Percentiles rank a stretch among this genome's conserved stretches.
phyloP scores from a whole-genome alignment of 2,113 vertebrate species.

The Nothoprocta pentlandii region DNA sequence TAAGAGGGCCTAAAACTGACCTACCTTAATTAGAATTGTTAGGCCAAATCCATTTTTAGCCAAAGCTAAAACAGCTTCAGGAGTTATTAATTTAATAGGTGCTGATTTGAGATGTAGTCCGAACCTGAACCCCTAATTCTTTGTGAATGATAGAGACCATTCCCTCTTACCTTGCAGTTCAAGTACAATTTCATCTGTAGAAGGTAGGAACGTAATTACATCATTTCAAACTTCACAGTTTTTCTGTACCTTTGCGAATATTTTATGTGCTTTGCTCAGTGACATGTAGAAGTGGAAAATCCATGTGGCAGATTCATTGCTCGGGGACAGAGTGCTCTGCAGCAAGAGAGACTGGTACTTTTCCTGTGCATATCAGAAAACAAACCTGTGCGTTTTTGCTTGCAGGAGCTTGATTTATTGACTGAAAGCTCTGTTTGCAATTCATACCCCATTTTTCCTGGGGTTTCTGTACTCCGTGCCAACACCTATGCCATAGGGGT shows the following conservation, averaged over 20 bases:
- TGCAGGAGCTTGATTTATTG: not conserved
- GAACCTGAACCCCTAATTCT: not conserved
- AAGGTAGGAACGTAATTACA: not conserved
- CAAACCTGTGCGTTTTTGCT: not conserved
- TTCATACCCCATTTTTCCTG: not conserved
- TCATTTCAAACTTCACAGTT: not conserved
- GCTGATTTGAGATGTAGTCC: not conserved
- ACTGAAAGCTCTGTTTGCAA: not conserved
- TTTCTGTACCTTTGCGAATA: not conserved
- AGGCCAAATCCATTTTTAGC: not conserved
- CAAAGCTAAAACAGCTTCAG: not conserved
- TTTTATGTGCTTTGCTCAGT: not conserved
- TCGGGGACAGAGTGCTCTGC: not conserved
- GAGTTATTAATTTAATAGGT: not conserved
- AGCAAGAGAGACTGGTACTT: not conserved
- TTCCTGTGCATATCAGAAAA: not conserved
- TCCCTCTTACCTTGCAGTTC: not conserved
- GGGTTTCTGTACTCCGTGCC: not conserved
- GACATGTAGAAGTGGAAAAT: not conserved
- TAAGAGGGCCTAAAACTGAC: not conserved
- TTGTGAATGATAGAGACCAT: not conserved
- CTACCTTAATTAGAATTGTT: not conserved
- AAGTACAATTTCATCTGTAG: not conserved
- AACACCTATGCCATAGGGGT: not conserved
- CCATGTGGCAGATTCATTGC: fast-evolving